Evolutionary conservation across 2,888 invertebrate species (phyloP).

Genomic region (Agrotis exclamationis): DNA sequence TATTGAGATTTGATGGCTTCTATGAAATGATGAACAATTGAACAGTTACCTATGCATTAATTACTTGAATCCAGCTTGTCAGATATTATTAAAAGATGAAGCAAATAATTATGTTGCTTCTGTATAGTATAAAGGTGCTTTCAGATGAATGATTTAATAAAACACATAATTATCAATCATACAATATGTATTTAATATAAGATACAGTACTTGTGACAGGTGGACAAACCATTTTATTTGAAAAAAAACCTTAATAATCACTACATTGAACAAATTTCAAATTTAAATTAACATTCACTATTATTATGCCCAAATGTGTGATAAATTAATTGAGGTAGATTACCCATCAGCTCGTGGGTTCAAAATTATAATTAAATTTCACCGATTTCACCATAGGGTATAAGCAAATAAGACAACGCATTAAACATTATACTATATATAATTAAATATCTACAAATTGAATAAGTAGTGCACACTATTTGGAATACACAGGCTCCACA

Average conservation of each 20-base stretch:
- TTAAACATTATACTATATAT: slow-evolving; percentile 91
- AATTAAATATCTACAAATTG: slow-evolving; percentile 91
- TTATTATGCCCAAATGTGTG: slow-evolving; percentile 90
- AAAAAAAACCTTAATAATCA: slow-evolving; percentile 84
- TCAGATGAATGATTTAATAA: slow-evolving; percentile 70
- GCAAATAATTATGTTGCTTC: no score
- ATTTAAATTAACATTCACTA: slow-evolving; percentile 86
- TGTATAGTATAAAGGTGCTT: background rate
- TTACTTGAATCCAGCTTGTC: no score
- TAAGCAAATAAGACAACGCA: slow-evolving; percentile 89
- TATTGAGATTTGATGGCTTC: background rate
- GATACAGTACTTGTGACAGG: slow-evolving; percentile 91
- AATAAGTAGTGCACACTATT: slow-evolving; percentile 89
- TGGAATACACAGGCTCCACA: slow-evolving; percentile 81
- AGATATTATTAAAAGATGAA: no score
- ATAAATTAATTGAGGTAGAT: slow-evolving; percentile 92
- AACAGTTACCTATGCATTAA: no score
- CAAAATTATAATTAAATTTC: slow-evolving; percentile 87
- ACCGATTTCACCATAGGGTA: slow-evolving; percentile 83
- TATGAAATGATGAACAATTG: background rate
- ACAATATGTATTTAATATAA: slow-evolving; percentile 91
- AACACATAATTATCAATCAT: slow-evolving; percentile 88
- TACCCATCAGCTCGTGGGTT: slow-evolving; percentile 83
- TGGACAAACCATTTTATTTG: slow-evolving; percentile 87
- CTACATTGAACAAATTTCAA: slow-evolving; percentile 87